Evolutionary conservation across 2,113 vertebrate genomes (phyloP).

Genomic region (Stegastes partitus): DNA sequence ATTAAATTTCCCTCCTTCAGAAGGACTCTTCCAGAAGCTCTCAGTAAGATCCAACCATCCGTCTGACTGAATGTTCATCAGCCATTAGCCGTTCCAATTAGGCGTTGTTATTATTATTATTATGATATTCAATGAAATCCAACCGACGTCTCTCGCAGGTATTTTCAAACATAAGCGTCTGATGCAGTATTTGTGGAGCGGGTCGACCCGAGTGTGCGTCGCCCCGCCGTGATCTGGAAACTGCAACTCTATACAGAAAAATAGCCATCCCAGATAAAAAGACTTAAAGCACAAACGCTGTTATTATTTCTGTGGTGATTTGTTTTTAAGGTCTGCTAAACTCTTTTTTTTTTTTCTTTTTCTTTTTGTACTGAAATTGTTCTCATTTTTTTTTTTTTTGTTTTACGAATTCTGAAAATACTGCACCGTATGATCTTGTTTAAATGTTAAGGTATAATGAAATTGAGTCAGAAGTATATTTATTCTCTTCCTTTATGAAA

Average conservation of each 20-base stretch:
- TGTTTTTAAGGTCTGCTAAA: conserved; percentile 63
- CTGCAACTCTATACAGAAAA: conserved; percentile 76
- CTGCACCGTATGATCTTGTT: conserved; percentile 82
- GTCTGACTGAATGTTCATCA: conserved; percentile 55
- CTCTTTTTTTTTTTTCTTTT: conserved; percentile 51
- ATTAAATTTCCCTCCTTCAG: conserved; percentile 55
- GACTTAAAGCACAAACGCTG: conserved; percentile 83
- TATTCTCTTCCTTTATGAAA: conserved; percentile 83
- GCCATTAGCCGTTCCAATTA: conserved; percentile 42
- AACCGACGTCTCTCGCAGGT: conserved; percentile 48
- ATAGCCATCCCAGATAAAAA: conserved; percentile 82
- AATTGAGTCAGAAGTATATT: conserved; percentile 81
- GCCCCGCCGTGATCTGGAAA: conserved; percentile 60
- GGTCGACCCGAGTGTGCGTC: no score
- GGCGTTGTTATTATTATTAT: conserved; percentile 24
- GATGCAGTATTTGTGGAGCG: conserved; percentile 59
- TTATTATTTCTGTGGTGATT: conserved; percentile 72
- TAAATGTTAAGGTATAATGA: conserved; percentile 82
- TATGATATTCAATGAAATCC: conserved; percentile 31
- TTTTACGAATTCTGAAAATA: conserved; percentile 78
- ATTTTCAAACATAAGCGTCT: conserved; percentile 59
- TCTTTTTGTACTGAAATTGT: conserved; percentile 77
- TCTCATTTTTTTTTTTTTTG: conserved; percentile 76
- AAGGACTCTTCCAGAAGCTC: conserved; percentile 49
- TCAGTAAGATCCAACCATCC: conserved; percentile 44